A percentile compares a stretch with the other conserved stretches of the same genome.
Conservation (phyloP, 2,797 vertebrate species). For the Xiphorhynchus erythropygius region DNA sequence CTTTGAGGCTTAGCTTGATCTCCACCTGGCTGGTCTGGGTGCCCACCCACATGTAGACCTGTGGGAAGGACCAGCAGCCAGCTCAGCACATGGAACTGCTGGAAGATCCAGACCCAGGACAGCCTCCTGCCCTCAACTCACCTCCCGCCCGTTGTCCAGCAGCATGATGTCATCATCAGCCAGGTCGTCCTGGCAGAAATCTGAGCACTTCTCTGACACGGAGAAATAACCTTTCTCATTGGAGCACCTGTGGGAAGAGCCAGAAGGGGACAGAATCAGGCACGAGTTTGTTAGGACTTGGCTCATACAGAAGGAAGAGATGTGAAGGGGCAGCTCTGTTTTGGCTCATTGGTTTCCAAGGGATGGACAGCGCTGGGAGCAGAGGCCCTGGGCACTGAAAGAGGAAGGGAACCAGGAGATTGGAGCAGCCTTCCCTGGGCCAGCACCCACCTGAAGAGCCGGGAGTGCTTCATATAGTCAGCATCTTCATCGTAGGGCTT, state of each 20-base stretch:
- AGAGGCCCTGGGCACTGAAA: neutral
- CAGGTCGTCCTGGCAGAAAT: conserved; percentile 97
- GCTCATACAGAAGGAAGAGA: rapidly evolving
- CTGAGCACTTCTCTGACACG: conserved; percentile 95
- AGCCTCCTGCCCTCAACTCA: conserved; percentile 39
- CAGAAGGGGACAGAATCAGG: neutral
- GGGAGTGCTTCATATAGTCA: conserved; percentile 94
- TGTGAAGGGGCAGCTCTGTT: neutral
- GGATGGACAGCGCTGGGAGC: neutral
- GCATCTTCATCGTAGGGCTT: conserved; percentile 93
- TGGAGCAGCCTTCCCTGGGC: neutral
- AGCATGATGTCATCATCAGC: conserved; percentile 98
- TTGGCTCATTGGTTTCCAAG: neutral
- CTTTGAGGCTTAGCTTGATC: conserved; percentile 97
- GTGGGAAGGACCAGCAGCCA: neutral
- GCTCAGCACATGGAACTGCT: neutral
- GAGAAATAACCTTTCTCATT: conserved; percentile 98
- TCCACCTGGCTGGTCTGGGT: conserved; percentile 98
- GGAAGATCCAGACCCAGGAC: neutral
- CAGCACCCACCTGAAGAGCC: conserved; percentile 88
- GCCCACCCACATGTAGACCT: conserved; percentile 99
- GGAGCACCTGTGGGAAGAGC: conserved; percentile 83
- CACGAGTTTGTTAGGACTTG: rapidly evolving
- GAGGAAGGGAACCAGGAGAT: neutral
- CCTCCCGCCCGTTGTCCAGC: conserved; percentile 94